A percentile compares a stretch with the other conserved stretches of the same genome.
These are phyloP conservation scores for Artemisiospiza belli DNA, from an alignment of 2,113 vertebrate genomes.

Conservation along the genomic window DNA sequence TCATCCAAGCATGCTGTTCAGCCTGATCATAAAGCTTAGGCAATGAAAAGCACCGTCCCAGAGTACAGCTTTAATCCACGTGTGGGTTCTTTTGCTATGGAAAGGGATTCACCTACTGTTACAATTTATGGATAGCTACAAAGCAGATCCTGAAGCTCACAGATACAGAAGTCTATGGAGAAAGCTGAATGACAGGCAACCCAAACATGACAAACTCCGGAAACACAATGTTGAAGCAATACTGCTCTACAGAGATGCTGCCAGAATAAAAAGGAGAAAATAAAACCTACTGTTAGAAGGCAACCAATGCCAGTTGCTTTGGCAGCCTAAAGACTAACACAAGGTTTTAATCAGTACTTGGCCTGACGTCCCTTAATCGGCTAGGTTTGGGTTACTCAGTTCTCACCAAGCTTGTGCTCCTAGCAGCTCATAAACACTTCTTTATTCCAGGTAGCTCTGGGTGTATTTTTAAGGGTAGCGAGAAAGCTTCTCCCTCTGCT, in stretches of 20 bases:
- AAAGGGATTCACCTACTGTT: background rate
- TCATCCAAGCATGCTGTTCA: background rate
- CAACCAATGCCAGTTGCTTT: background rate
- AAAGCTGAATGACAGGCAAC: background rate
- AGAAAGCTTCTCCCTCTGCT: background rate
- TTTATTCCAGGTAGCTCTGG: background rate
- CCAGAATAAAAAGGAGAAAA: background rate
- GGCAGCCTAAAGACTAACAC: background rate
- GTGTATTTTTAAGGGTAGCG: background rate
- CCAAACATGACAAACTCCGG: background rate
- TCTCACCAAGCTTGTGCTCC: background rate
- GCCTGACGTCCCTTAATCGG: background rate
- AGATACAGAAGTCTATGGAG: background rate
- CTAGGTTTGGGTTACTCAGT: background rate
- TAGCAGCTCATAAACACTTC: background rate
- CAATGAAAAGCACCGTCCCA: fast-evolving
- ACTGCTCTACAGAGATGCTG: background rate
- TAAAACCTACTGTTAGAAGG: background rate
- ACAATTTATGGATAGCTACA: background rate
- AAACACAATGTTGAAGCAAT: background rate
- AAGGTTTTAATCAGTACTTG: background rate
- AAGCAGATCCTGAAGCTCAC: background rate
- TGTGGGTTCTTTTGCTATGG: background rate
- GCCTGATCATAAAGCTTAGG: background rate
- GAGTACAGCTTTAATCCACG: background rate